These are phyloP conservation scores for Goniozus legneri DNA, from an alignment of 1,140 invertebrate genomes.

Conservation along the genomic window DNA sequence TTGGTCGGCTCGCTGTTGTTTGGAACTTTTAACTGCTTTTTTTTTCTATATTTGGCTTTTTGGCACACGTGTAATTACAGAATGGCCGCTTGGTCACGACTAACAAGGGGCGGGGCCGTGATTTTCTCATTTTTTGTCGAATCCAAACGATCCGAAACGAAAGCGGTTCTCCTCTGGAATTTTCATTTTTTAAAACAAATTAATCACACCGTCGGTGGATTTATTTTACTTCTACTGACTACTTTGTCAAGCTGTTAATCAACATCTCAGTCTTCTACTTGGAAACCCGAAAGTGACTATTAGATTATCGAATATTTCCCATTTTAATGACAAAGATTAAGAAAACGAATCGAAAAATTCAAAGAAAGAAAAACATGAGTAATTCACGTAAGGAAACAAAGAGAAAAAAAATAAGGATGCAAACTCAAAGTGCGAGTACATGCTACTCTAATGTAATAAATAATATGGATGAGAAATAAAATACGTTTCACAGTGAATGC, in stretches of 20 bases:
- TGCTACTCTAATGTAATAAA: too few relatives aligned
- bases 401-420: background rate
- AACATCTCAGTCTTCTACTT: too few relatives aligned
- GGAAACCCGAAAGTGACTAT: too few relatives aligned
- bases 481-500: too few relatives aligned
- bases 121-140: constrained; percentile 40
- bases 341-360: constrained; percentile 13
- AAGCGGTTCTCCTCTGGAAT: constrained; percentile 46
- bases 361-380: constrained; percentile 2
- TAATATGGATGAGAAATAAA: too few relatives aligned
- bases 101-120: too few relatives aligned
- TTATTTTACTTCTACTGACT: too few relatives aligned
- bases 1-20: constrained; percentile 26
- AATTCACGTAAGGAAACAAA: background rate
- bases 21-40: constrained; percentile 34
- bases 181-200: constrained; percentile 36
- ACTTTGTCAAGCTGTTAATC: too few relatives aligned
- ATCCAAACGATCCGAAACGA: constrained; percentile 37
- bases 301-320: too few relatives aligned
- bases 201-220: too few relatives aligned
- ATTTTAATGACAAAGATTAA: too few relatives aligned
- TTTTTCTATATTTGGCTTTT: constrained; percentile 11
- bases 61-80: constrained; percentile 6
- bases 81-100: constrained; percentile 17
- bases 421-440: too few relatives aligned